Percentiles rank a stretch among this genome's conserved stretches.
Conservation (phyloP, 2,113 vertebrate species). For the Rissa tridactyla region DNA sequence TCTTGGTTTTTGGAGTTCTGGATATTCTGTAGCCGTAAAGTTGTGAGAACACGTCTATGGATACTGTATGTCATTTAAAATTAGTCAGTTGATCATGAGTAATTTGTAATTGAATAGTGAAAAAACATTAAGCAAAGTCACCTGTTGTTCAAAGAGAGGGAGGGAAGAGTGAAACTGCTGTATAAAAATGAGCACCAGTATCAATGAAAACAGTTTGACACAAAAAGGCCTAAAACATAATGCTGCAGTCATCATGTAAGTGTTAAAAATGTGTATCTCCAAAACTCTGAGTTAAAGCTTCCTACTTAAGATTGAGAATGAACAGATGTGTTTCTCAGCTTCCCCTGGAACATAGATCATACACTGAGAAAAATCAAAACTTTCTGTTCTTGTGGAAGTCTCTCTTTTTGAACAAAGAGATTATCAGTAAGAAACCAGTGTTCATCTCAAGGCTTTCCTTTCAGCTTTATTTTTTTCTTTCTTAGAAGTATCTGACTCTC, state of each 20-base stretch:
- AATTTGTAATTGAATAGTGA: not conserved
- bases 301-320: not conserved
- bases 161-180: not conserved
- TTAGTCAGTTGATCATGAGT: not conserved
- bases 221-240: not conserved
- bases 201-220: not conserved
- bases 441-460: not conserved
- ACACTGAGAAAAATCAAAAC: conserved; percentile 16
- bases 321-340: not conserved
- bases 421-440: not conserved
- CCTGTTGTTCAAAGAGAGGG: not conserved
- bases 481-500: not conserved
- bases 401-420: not conserved
- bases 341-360: not conserved
- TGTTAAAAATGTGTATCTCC: not conserved
- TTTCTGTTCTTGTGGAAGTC: not conserved
- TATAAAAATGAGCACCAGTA: not conserved
- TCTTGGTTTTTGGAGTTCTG: not conserved
- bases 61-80: not conserved
- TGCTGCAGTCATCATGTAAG: not conserved
- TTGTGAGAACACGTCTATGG: not conserved
- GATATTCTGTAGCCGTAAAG: not conserved
- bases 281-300: not conserved
- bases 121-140: not conserved
- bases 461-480: not conserved